Evolutionary conservation across 2,797 vertebrate genomes (phyloP).

Genomic region (Clarias laeviceps): DNA sequence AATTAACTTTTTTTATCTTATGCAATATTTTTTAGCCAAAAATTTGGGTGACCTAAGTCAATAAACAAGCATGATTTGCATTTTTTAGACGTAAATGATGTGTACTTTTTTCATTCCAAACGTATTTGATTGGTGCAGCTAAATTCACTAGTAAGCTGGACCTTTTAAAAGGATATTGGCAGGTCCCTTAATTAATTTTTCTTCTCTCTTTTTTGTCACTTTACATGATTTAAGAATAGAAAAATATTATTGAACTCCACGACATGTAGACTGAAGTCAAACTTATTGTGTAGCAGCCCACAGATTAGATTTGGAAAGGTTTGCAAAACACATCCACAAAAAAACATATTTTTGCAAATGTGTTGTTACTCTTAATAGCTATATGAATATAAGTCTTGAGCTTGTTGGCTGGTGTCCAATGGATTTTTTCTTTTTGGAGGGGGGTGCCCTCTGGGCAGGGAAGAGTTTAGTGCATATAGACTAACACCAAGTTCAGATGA

Average conservation of each 20-base stretch:
- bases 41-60: not conserved
- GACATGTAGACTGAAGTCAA: not conserved
- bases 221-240: not conserved
- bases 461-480: not conserved
- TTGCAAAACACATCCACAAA: not conserved
- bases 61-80: not conserved
- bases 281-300: not conserved
- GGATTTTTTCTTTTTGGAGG: not conserved
- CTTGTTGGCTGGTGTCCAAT: not conserved
- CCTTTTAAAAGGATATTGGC: no score
- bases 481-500: not conserved
- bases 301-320: not conserved
- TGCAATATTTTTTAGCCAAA: no score
- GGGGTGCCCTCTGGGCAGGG: no score
- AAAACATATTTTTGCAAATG: not conserved
- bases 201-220: not conserved
- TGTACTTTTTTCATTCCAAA: not conserved
- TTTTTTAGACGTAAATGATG: not conserved
- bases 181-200: not conserved
- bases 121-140: no score
- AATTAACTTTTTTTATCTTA: no score
- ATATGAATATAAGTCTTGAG: not conserved
- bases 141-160: no score
- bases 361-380: not conserved
- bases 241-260: not conserved